Conservation (phyloP, 2,797 vertebrate species). For the Sebastes kiyomatsui region DNA sequence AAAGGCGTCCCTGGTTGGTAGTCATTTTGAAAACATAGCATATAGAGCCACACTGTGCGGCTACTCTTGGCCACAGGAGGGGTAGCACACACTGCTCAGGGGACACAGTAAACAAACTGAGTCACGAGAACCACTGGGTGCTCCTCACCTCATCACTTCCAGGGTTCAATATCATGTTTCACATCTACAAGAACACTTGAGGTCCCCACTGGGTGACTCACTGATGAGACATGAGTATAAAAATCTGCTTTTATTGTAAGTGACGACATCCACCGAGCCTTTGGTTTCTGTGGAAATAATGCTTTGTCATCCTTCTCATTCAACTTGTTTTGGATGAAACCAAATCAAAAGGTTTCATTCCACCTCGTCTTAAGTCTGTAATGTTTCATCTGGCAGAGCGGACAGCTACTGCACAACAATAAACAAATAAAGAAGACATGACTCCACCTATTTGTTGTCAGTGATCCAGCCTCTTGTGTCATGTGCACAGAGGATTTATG, state of each 20-base stretch:
- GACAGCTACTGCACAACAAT: background rate
- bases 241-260: background rate
- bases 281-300: background rate
- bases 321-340: background rate
- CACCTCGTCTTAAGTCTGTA: background rate
- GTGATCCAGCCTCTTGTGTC: background rate
- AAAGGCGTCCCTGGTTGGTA: background rate
- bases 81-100: background rate
- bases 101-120: constrained; percentile 32
- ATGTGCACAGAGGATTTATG: background rate
- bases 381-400: background rate
- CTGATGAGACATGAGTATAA: background rate
- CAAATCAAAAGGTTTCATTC: background rate
- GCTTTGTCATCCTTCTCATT: background rate
- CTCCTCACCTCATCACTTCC: constrained; percentile 26
- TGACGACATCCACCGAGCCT: background rate
- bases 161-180: constrained; percentile 26
- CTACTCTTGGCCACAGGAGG: constrained; percentile 8
- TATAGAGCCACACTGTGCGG: background rate
- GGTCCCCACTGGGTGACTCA: background rate
- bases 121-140: constrained; percentile 13
- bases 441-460: background rate
- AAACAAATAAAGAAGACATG: background rate
- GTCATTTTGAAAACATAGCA: constrained; percentile 16
- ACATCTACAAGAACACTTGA: constrained; percentile 6